phyloP scores from a whole-genome alignment of 2,113 vertebrate species.

The Salvelinus namaycush region DNA sequence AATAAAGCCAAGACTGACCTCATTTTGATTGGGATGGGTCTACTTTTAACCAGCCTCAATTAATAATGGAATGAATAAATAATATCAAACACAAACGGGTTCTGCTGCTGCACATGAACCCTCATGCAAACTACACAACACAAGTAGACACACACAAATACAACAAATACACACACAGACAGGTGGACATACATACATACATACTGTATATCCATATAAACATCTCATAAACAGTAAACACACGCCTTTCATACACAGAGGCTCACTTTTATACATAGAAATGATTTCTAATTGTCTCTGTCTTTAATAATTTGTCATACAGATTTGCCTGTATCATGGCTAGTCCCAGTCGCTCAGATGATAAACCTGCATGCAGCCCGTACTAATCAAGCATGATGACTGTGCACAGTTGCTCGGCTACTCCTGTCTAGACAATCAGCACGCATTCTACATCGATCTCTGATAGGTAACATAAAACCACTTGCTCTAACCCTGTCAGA shows the following conservation, averaged over 20 bases:
- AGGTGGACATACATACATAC: constrained; percentile 24
- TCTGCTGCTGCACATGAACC: not conserved
- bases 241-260: not conserved
- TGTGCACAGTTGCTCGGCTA: constrained; percentile 9
- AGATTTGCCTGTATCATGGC: constrained; percentile 15
- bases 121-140: not conserved
- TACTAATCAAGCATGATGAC: constrained; percentile 13
- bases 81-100: constrained; percentile 42
- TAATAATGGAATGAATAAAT: constrained; percentile 75
- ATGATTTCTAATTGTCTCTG: not conserved
- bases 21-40: constrained; percentile 69
- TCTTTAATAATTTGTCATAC: too few species aligned
- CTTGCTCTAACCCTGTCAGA: not conserved
- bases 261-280: too few species aligned
- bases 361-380: constrained; percentile 9
- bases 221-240: not conserved
- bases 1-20: constrained; percentile 66
- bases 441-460: constrained; percentile 11
- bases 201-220: not conserved
- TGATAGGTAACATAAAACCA: constrained; percentile 18
- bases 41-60: constrained; percentile 74
- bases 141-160: constrained; percentile 14
- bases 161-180: constrained; percentile 14
- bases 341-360: constrained; percentile 33
- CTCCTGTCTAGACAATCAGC: constrained; percentile 6